A percentile compares a stretch with the other conserved stretches of the same genome.
phyloP scores from a whole-genome alignment of 2,888 invertebrate species.

The Trilocha varians region DNA sequence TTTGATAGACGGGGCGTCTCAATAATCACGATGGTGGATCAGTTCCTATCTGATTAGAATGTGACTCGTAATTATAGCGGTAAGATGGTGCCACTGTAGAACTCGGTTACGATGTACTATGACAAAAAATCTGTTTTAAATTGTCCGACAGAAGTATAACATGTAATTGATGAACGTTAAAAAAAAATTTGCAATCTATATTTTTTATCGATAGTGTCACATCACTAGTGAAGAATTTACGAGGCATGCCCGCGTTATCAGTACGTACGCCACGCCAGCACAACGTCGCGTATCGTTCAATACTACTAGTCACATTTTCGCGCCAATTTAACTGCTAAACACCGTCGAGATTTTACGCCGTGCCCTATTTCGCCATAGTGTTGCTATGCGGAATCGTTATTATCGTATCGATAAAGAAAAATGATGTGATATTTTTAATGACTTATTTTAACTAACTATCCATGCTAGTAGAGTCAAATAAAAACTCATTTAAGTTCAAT shows the following conservation, averaged over 20 bases:
- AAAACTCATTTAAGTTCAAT: no score
- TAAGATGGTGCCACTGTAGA: no score
- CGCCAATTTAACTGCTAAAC: constrained; percentile 35
- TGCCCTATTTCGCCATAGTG: constrained; percentile 14
- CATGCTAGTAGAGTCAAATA: no score
- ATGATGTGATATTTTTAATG: no score
- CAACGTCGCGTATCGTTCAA: constrained; percentile 15
- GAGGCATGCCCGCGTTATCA: constrained; percentile 4
- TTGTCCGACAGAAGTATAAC: no score
- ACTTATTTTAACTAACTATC: no score
- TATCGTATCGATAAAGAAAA: not conserved
- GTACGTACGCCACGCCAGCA: constrained; percentile 16
- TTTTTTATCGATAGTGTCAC: not conserved
- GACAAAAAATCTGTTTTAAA: no score
- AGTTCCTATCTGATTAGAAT: constrained; percentile 16
- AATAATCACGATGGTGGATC: constrained; percentile 36
- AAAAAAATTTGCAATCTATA: not conserved
- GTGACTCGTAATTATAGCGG: constrained; percentile 2
- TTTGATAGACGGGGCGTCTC: constrained; percentile 55
- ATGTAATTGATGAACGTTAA: not conserved
- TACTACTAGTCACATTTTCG: constrained; percentile 38
- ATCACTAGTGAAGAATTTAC: not conserved
- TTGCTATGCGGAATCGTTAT: not conserved
- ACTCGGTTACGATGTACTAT: no score
- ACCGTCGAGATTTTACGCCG: constrained; percentile 17